Evolutionary conservation across 2,888 invertebrate genomes (phyloP), one percentile per base, ranked within the genome.

Genomic region (Branchellion lobata): DNA sequence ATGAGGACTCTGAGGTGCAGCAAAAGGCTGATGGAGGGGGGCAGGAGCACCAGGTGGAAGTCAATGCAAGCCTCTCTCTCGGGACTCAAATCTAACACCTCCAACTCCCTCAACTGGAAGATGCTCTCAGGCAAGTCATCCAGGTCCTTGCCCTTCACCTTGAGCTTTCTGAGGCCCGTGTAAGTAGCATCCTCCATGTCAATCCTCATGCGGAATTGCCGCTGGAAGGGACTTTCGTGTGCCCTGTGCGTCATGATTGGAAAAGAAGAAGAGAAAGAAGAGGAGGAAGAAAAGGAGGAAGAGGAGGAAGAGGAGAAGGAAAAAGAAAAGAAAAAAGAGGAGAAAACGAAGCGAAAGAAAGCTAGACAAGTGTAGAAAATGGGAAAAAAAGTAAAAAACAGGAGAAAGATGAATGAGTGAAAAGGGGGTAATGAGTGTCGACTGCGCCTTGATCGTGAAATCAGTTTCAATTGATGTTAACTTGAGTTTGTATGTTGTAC

Each of bases 31-130:
- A 87, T 86, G 0, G 80, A 83, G 14, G 83, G 82, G 1, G 87
- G 87, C n/a, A 87, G 82, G 33, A 83, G 79, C 0, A 82, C 80
- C 27, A 87, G 83, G 65, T 84, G 85, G 82, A 85, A 87, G 81
- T 85, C 84, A 76, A 87, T 81, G 81, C 87, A 86, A 0, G 87
- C 84, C 80, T 77, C 65, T n/a, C 77, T 81, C 73, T 87, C 87
- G 0, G 87, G 87, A 78, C 87, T 87, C 61, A 87, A 81, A 80
- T 87, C 87, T 18, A 87, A 83, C 18, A 87, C 85, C 82, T 87
- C 86, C 40, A 87, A 81, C 34, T 87, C 87, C 68, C 84, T 81
- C 71, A 87, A 81, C n/a, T 83, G 82, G 83, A 86, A 87, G 31
- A 87, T 74, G 21, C 85, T 85, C 0, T 81, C 80, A 0, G 87